These are phyloP conservation scores for Philotrypesis tridentata DNA, from an alignment of 1,140 invertebrate genomes.

Conservation along the genomic window DNA sequence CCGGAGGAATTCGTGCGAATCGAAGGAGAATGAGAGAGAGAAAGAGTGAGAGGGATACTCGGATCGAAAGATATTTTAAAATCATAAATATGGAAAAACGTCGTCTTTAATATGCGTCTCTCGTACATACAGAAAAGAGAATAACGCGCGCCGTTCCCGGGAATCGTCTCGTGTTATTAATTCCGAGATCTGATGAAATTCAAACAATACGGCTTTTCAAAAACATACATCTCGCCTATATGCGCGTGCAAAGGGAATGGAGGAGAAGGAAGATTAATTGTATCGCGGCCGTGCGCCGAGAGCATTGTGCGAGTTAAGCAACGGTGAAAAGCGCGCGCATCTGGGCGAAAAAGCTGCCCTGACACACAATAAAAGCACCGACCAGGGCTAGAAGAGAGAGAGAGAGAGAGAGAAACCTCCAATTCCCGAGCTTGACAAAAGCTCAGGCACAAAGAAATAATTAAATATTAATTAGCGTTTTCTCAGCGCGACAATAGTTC, in stretches of 20 bases:
- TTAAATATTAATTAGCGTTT: conserved; percentile 45
- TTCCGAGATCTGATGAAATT: background rate
- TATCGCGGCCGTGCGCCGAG: background rate
- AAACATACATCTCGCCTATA: background rate
- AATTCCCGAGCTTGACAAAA: conserved; percentile 7
- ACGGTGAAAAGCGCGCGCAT: background rate
- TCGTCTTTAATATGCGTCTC: background rate
- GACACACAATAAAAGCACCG: background rate
- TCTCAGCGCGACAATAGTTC: background rate
- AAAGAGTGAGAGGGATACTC: background rate
- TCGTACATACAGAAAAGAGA: background rate
- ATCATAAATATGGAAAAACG: background rate
- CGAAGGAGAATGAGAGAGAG: background rate
- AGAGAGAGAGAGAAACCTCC: background rate
- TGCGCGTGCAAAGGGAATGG: background rate
- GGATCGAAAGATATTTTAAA: background rate
- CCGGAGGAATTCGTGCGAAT: background rate
- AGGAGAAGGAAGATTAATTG: background rate
- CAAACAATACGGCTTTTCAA: background rate
- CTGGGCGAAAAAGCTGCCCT: background rate
- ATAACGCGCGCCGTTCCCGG: background rate
- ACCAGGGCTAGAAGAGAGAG: background rate
- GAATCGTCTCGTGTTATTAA: background rate
- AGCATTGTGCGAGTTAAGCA: background rate
- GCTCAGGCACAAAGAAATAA: conserved; percentile 35